Evolutionary conservation across 2,888 invertebrate genomes (phyloP), one percentile per base, ranked within the genome.

Genomic region (Lacanobia wlatinum): DNA sequence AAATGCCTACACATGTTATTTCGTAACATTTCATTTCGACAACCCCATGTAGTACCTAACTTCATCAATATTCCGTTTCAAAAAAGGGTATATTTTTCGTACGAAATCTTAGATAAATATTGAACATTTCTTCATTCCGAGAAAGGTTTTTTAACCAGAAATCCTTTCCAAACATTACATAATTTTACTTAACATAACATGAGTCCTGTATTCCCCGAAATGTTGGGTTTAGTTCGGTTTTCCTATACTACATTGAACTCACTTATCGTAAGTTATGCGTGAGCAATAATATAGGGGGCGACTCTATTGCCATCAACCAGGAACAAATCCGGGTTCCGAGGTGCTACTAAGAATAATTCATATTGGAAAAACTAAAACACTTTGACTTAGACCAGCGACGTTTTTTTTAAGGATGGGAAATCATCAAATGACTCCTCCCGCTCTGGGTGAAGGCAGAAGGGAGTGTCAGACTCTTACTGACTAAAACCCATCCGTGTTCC

Each of bases 1-100:
- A 38, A 10, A 40, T n/a, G 12, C 40, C 16, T 14, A 21, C n/a
- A 23, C 9, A 23, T 43, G 6, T 70, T 40, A 38, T 73, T 72
- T 14, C 48, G 6, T 52, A 1, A 21, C 10, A 48, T 21, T 71
- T 9, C 14, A 34, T 34, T 50, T 23, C 9, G 3, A 9, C 1
- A n/a, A 64, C 8, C 48, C 48, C 16, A 23, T 46, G 5, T 12
- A 73, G 46, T n/a, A 28, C 3, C 40, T 1, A 75, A 34, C 9
- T 56, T 34, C 14, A 73, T 59, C 16, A 52, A 77, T 73, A 59
- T 73, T 77, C 58, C 16, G 70, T 4, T 12, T 12, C 10, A 2
- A 50, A 75, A 74, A 76, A 40, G 18, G 18, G 5, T 18, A 23
- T 23, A 10, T 38, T 60, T 46, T 66, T 34, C 6, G 1, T 18